Evolutionary conservation across 2,888 invertebrate species (phyloP), one percentile per base, ranked within the genome.

Genomic region (Tromatobia lineatoria): DNA sequence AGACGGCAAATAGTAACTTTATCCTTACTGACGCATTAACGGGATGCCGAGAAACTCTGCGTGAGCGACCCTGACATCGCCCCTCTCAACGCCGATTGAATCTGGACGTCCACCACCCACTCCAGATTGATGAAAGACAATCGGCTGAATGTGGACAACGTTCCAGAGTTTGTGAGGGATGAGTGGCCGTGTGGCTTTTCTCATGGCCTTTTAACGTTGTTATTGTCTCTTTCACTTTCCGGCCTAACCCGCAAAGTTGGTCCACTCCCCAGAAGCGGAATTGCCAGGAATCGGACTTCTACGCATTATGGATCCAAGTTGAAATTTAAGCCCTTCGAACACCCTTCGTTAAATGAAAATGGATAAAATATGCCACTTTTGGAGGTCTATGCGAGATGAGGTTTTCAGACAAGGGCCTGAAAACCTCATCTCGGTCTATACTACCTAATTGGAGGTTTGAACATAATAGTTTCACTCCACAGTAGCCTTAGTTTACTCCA

Each of bases 61-160:
- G 47, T 25, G 38, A 64, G 38, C 42, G n/a, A 34, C 7, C 42
- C 64, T 20, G 13, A 23, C 42, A 0, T 15, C 11, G 50, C 67
- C 45, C 61, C 75, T 64, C 34, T 38, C n/a, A 52, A 74, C 45
- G 47, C 70, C 8, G 71, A 87, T 87, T 82, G 81, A 88, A 88
- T 87, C 85, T 81, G 80, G 73, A 85, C 81, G 71, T 59, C 70
- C 79, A 38, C 80, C 73, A 42, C 70, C 8, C 71, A 45, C 20
- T 38, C 2, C 23, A 23, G 74, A 74, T 75, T 81, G 86, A 86
- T 80, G 85, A 84, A 80, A 89, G 85, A 89, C 87, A 87, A 88
- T 85, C 76, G 69, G 80, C 70, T 45, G 70, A n/a, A 64, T 66
- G 64, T 73, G 87, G 79, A 82, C 77, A 88, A 82, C 82, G 87